Base-by-base conservation (phyloP, 2,113 vertebrate genomes). In the Corythaixoides concolor region DNA sequence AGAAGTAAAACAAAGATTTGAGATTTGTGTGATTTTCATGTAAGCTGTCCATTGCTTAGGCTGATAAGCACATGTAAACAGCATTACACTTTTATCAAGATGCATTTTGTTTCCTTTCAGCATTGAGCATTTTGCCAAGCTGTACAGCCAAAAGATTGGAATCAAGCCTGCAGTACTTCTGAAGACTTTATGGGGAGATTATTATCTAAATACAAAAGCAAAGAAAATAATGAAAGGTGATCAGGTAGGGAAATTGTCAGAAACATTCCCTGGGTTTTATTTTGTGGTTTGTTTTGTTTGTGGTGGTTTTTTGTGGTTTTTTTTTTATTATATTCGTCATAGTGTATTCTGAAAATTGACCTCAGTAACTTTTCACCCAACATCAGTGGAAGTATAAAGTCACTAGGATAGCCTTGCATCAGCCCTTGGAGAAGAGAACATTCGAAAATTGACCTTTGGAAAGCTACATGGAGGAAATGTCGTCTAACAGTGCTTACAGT, bases 111-210 rank as follows among this genome's bases (percentile, higher is more conserved):
- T 96, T 97, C 74, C 89, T 98, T 96, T 74, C 94, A 99, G 99
- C 81, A 98, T 99, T 86, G 98, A 98, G 85, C 99, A 99, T 95
- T 99, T 99, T 98, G 99, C 99, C 41, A 94, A 98, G 60, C 98
- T 99, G 88, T 99, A 99, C 96, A 99, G 99, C 96, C 95, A 99
- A 93, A 99, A 98, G 89, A 99, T 99, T 98, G 99, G 99, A 49
- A 99, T 99, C 67, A 99, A 97, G 72, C 83, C 97, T 12, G 97
- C 98, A 45, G 98, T 99, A 60, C 98, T 99, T 82, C 94, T 98
- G 92, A 99, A 99, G 98, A 99, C 99, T 5, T 97, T 99, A 59
- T 99, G 99, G 99, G 99, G 99, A 93, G 99, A 99, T 97, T 99
- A 98, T 95, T 99, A 99, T 87, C 97, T 99, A 79, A 99, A 99